Conservation (phyloP, 2,113 vertebrate genomes). For the Eulemur macaco region DNA sequence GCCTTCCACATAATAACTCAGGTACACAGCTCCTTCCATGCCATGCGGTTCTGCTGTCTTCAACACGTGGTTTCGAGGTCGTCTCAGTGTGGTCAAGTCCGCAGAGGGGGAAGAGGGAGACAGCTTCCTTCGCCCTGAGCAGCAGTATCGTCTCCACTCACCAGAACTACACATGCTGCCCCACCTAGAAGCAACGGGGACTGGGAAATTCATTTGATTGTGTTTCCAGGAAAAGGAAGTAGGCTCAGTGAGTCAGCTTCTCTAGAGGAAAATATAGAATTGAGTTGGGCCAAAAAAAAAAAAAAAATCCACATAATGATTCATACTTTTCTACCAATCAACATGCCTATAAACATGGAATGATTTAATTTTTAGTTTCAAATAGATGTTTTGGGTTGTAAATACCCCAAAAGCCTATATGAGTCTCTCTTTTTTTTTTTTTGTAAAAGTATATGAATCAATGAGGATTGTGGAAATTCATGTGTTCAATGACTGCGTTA, state of each 20-base stretch:
- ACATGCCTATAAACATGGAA: background rate
- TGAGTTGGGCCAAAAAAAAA: background rate
- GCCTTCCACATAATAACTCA: background rate
- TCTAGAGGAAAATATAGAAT: background rate
- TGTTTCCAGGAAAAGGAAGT: background rate
- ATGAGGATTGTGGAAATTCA: background rate
- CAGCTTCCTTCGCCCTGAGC: too few species aligned
- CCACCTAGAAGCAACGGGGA: background rate
- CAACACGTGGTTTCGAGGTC: background rate
- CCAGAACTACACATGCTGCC: background rate
- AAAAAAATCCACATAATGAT: background rate
- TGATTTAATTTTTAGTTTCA: slow-evolving; percentile 42
- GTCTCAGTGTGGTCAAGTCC: background rate
- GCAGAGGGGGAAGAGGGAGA: background rate
- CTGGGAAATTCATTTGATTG: background rate
- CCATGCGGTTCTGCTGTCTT: background rate
- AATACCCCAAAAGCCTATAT: background rate
- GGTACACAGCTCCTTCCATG: background rate
- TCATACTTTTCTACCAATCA: background rate
- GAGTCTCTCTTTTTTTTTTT: background rate
- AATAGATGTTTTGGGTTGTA: background rate
- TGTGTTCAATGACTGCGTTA: background rate
- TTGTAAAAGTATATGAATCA: background rate
- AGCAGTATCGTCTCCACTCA: background rate
- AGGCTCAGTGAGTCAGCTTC: background rate